phyloP scores from a whole-genome alignment of 2,888 invertebrate genomes.

The Zele albiditarsus region DNA sequence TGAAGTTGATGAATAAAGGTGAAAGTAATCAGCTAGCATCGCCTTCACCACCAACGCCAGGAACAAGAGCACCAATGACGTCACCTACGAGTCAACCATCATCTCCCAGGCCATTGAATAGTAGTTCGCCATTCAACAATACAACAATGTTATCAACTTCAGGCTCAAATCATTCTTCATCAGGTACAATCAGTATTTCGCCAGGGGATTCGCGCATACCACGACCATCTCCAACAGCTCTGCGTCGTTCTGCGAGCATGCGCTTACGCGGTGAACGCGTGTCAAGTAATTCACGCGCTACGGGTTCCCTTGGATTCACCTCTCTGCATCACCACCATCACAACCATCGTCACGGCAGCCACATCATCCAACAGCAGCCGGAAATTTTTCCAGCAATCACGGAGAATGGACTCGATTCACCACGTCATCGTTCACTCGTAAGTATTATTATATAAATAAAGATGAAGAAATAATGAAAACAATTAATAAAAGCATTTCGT shows the following conservation, averaged over 20 bases:
- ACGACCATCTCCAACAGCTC: conserved; percentile 71
- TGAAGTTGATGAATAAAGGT: conserved; percentile 11
- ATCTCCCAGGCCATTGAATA: conserved; percentile 36
- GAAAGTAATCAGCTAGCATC: conserved; percentile 23
- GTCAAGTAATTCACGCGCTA: conserved; percentile 54
- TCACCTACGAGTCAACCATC: conserved; percentile 45
- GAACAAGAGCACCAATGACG: conserved; percentile 45
- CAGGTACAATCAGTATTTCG: conserved; percentile 26
- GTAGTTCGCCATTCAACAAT: conserved; percentile 32
- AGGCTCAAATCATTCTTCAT: not conserved
- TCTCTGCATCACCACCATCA: conserved; percentile 49
- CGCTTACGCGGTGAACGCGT: conserved; percentile 79
- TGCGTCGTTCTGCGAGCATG: conserved; percentile 80
- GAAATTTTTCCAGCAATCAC: conserved; percentile 78
- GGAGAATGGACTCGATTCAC: conserved; percentile 75
- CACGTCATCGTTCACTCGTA: conserved; percentile 66
- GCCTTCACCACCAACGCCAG: conserved; percentile 30
- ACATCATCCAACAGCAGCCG: conserved; percentile 60
- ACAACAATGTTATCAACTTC: conserved; percentile 14
- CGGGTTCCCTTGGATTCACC: conserved; percentile 29
- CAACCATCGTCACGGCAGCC: conserved; percentile 54
- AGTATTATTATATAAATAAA: conserved; percentile 48
- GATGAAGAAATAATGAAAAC: not conserved
- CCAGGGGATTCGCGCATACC: conserved; percentile 73
- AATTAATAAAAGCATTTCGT: not conserved